Conservation (phyloP, 2,113 vertebrate genomes). For the Cololabis saira region DNA sequence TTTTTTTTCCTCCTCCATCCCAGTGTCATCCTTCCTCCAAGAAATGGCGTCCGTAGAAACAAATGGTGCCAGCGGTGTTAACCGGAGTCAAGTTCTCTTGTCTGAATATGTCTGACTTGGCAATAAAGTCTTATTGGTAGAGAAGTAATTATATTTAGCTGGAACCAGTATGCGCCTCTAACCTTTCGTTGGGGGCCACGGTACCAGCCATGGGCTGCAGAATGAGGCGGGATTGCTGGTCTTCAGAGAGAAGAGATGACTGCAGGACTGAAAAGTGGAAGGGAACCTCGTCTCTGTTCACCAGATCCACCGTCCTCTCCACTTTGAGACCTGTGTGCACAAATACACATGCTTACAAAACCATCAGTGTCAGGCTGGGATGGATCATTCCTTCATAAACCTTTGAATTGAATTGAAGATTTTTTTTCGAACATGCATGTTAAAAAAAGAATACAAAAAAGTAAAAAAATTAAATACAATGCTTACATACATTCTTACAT, state of each 20-base stretch:
- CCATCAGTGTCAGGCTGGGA: background rate
- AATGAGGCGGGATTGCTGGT: conserved; percentile 70
- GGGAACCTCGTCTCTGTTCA: conserved; percentile 84
- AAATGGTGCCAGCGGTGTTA: too few relatives aligned
- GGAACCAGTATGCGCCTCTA: background rate
- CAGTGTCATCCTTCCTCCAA: too few relatives aligned
- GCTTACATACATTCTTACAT: too few relatives aligned
- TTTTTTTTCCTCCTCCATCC: too few relatives aligned
- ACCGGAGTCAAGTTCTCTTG: too few relatives aligned
- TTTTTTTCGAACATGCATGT: too few relatives aligned
- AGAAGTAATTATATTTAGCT: background rate
- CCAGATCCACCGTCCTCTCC: conserved; percentile 75
- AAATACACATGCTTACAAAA: conserved; percentile 2
- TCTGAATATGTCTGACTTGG: too few relatives aligned
- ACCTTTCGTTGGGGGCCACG: conserved; percentile 84
- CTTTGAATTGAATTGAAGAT: too few relatives aligned
- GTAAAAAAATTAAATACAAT: too few relatives aligned
- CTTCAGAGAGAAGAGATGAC: conserved; percentile 82
- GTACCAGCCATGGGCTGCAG: conserved; percentile 85
- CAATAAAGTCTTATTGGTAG: too few relatives aligned
- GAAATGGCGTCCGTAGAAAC: too few relatives aligned
- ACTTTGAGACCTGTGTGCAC: conserved; percentile 74
- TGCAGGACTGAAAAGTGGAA: conserved; percentile 83
- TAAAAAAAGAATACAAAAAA: too few relatives aligned
- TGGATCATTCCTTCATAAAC: background rate